Evolutionary conservation across 2,797 vertebrate genomes (phyloP), one percentile per base, ranked within the genome.

Genomic region (Triplophysa bombifrons): DNA sequence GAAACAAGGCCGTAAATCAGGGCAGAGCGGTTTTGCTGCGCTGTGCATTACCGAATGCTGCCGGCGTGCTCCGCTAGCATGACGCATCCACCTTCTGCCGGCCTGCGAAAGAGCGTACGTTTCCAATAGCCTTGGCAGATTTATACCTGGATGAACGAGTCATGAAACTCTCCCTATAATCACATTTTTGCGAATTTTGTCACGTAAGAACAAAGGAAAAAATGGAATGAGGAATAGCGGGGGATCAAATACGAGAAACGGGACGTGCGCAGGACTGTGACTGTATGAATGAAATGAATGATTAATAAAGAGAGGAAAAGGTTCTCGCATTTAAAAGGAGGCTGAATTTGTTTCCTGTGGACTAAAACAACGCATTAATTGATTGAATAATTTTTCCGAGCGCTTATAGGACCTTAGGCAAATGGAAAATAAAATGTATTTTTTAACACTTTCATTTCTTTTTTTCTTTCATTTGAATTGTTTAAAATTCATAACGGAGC

Each of bases 1-100:
- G 17, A 63, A 80, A 80, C 66, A 68, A 55, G 76, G 74, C 44
- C 41, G 63, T 84, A 78, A 84, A 84, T 84, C 81, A 79, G 55
- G 13, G 19, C 8, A 20, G 48, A 16, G 55, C 34, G 38, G 25
- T 84, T 75, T 38, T 81, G 83, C 82, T 81, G 78, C 20, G 65
- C 71, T 78, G 44, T 56, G 58, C 80, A 74, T 70, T 71, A 60
- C 68, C 38, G 7, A 41, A 61, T 53, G 75, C 38, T 78, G 60
- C 22, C 38, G 2, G 41, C 44, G 25, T 14, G 17, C 22, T n/a
- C 44, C 19, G 1, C n/a, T 27, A 3, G 51, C 11, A 20, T 72
- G 60, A 80, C 50, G 41, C 66, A 71, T 55, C 10, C 51, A 60
- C 41, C 0, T 61, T 74, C 51, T 19, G 8, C 1, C 20, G 75